Conservation (phyloP, 2,888 invertebrate genomes). For the Sipha maydis region DNA sequence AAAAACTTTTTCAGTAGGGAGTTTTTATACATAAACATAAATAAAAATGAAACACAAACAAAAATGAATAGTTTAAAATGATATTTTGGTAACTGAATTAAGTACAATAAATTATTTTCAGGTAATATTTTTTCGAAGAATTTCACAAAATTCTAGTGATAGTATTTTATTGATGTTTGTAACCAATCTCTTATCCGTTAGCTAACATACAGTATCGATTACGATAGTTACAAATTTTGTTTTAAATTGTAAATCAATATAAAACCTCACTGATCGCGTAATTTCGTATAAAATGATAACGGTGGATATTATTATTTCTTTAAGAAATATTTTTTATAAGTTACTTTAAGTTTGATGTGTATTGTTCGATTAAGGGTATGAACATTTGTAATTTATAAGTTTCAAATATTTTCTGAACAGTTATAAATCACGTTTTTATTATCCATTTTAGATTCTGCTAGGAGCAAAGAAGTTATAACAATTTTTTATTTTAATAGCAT, state of each 20-base stretch:
- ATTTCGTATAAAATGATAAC: neutral
- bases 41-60: too few species aligned
- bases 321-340: neutral
- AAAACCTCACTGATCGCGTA: too few species aligned
- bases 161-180: too few species aligned
- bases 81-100: too few species aligned
- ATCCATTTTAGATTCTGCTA: neutral
- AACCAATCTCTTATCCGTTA: too few species aligned
- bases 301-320: neutral
- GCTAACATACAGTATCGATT: too few species aligned
- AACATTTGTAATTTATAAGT: neutral
- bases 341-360: neutral
- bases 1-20: too few species aligned
- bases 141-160: too few species aligned
- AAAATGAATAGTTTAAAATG: too few species aligned
- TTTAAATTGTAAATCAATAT: slow-evolving; percentile 8
- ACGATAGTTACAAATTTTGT: neutral
- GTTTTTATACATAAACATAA: too few species aligned
- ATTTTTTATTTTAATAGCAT: neutral
- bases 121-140: too few species aligned
- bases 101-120: too few species aligned
- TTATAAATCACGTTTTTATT: slow-evolving; percentile 13
- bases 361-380: neutral
- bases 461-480: neutral
- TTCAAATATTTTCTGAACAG: neutral